Conservation (phyloP, 2,888 invertebrate species). For the Drosophila fungiperda region DNA sequence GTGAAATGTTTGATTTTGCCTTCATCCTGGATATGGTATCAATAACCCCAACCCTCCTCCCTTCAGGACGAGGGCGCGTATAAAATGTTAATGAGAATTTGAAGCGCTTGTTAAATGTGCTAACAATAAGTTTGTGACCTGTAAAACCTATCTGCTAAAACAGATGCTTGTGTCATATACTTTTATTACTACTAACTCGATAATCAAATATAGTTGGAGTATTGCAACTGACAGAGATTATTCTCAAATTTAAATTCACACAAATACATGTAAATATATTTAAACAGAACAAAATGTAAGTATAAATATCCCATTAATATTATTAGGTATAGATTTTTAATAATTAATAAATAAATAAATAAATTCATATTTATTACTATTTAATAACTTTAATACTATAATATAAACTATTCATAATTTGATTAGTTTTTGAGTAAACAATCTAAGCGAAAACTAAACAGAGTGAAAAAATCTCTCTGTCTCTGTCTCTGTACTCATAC, state of each 20-base stretch:
- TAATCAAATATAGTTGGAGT: background rate
- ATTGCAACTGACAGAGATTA: background rate
- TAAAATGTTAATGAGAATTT: slow-evolving; percentile 44
- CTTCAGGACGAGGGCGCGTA: background rate
- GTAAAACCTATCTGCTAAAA: slow-evolving; percentile 10
- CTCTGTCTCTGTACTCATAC: background rate
- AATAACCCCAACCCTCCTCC: background rate
- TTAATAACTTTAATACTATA: background rate
- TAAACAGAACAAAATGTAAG: background rate
- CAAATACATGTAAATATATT: background rate
- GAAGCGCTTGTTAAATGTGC: slow-evolving; percentile 44
- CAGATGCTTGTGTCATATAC: slow-evolving; percentile 8
- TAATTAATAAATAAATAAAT: background rate
- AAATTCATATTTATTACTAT: background rate
- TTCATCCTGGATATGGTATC: slow-evolving; percentile 6
- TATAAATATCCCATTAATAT: background rate
- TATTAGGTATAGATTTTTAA: background rate
- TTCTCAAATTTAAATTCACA: background rate
- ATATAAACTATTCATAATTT: background rate
- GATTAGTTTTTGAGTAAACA: background rate
- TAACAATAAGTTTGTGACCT: slow-evolving; percentile 19
- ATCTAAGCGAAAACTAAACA: background rate
- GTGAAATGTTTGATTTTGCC: slow-evolving; percentile 50
- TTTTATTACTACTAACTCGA: background rate
- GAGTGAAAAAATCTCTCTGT: slow-evolving; percentile 1